Evolutionary conservation across 2,113 vertebrate genomes (phyloP).

Genomic region (Alethe castanea): DNA sequence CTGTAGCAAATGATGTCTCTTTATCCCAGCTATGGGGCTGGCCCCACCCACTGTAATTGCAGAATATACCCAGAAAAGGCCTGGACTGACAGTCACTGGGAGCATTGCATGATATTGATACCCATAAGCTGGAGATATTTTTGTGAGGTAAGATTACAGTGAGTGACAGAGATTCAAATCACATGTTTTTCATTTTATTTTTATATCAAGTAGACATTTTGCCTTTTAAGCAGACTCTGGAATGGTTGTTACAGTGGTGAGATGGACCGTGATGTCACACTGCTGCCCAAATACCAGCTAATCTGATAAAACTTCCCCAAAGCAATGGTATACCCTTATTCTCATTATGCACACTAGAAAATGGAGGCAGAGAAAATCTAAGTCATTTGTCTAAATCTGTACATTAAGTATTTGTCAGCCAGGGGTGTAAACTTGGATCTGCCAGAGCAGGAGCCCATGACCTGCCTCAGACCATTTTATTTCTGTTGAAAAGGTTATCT

Average conservation of each 20-base stretch:
- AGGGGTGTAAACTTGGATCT: neutral
- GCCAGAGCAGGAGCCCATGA: neutral
- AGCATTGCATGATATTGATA: neutral
- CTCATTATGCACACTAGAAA: neutral
- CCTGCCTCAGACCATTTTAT: neutral
- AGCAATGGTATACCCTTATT: neutral
- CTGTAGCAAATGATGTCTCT: neutral
- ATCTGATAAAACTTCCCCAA: neutral
- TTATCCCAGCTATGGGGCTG: neutral
- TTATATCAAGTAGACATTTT: neutral
- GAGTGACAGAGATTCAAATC: neutral
- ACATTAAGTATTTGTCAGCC: neutral
- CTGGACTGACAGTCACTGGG: neutral
- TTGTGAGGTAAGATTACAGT: neutral
- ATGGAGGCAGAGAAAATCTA: neutral
- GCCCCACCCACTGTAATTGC: neutral
- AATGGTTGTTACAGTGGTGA: neutral
- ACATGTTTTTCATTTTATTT: neutral
- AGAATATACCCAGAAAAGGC: neutral
- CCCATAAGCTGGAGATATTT: neutral
- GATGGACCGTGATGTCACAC: neutral
- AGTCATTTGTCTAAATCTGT: neutral
- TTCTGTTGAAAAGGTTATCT: neutral
- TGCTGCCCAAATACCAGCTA: neutral
- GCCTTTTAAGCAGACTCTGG: neutral